Evolutionary conservation across 2,113 vertebrate genomes (phyloP).

Genomic region (Colinus virginianus): DNA sequence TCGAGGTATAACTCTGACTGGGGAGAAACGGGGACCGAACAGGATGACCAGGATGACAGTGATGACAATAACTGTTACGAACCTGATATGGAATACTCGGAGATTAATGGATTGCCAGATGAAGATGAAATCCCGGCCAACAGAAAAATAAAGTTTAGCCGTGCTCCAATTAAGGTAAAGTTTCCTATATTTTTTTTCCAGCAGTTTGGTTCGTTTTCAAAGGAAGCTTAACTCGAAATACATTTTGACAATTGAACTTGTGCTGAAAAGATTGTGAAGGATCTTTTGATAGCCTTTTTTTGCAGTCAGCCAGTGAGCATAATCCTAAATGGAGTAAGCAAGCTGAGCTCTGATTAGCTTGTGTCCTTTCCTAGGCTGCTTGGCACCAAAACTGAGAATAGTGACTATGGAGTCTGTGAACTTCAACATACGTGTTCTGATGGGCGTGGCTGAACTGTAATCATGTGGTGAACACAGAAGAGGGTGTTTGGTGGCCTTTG

Average conservation of each 20-base stretch:
- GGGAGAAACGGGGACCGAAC: constrained; percentile 93
- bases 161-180: constrained; percentile 92
- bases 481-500: neutral
- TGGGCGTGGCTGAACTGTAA: neutral
- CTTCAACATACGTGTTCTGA: neutral
- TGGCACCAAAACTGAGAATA: neutral
- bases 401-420: neutral
- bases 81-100: constrained; percentile 88
- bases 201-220: neutral
- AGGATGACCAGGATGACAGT: constrained; percentile 90
- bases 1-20: constrained; percentile 88
- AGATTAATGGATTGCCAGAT: constrained; percentile 90
- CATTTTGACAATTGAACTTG: neutral
- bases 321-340: neutral
- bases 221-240: neutral
- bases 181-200: neutral
- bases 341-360: neutral
- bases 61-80: constrained; percentile 90
- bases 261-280: neutral
- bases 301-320: neutral
- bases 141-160: constrained; percentile 95
- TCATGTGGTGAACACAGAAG: neutral
- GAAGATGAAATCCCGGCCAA: constrained; percentile 90
- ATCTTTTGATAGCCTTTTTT: neutral
- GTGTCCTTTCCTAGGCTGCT: neutral